These are phyloP conservation scores for Cryptotermes secundus DNA, from an alignment of 1,140 invertebrate genomes.

Conservation along the genomic window DNA sequence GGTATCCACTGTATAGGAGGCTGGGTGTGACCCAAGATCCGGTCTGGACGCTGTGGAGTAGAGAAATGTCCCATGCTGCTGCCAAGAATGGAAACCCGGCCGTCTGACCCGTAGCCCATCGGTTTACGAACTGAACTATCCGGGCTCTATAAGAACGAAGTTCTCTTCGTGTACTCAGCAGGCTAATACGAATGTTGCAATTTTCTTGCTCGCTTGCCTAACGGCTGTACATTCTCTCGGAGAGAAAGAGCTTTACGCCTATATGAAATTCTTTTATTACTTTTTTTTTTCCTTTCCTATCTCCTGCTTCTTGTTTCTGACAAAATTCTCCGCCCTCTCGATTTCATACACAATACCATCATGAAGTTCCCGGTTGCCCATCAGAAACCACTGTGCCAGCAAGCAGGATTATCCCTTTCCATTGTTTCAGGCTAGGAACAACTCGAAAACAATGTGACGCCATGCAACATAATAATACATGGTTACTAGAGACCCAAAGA, in stretches of 20 bases:
- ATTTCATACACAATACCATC: neutral
- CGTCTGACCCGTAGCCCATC: too few relatives aligned
- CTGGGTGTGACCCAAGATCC: too few relatives aligned
- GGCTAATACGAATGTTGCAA: too few relatives aligned
- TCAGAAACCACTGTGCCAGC: conserved; percentile 1
- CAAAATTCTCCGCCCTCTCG: conserved; percentile 1
- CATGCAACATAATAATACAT: neutral
- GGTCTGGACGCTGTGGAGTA: too few relatives aligned
- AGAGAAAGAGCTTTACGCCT: neutral
- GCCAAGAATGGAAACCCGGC: too few relatives aligned
- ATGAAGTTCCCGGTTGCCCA: neutral
- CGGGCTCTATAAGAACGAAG: too few relatives aligned
- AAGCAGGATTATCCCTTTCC: neutral
- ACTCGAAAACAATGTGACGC: conserved; percentile 11
- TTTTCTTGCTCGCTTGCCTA: neutral
- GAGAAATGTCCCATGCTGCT: too few relatives aligned
- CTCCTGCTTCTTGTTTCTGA: neutral
- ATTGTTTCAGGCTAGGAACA: neutral
- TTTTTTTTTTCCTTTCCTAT: neutral
- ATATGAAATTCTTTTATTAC: neutral
- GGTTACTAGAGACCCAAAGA: neutral
- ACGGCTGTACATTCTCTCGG: neutral
- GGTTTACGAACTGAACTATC: too few relatives aligned
- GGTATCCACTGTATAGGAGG: too few relatives aligned
- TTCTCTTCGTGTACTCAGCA: neutral